Evolutionary conservation across 2,888 invertebrate species (phyloP), one percentile per base, ranked within the genome.

Genomic region (Epistrophe eligans): DNA sequence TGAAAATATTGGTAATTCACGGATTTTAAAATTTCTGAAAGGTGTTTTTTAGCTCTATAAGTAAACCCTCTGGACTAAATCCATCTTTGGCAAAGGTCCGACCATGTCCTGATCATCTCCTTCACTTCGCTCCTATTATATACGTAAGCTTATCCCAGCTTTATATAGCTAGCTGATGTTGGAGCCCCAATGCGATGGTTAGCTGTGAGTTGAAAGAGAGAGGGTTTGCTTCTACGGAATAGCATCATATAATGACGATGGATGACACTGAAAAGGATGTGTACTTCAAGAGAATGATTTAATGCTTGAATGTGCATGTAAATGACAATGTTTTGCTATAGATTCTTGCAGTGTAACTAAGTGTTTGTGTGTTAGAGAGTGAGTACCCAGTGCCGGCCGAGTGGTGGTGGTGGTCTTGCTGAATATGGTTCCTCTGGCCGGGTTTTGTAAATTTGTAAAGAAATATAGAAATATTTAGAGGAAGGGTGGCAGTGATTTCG

Each of bases 291-390:
- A 77, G 87, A 88, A 88, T 89, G 89, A 89, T 89, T 89, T 89
- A 89, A 89, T 89, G 89, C 89, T 88, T 88, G 87, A 88, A 89
- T 89, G 89, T 89, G 88, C 89, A 89, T 89, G 89, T 89, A 89
- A 89, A 89, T 89, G 89, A 89, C 89, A 89, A 88, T 88, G 88
- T 89, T 89, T 89, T 88, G 70, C 55, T 38, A 24, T 24, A 76
- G 79, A 60, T 74, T 76, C 45, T 43, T 1, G 40, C n/a, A 4
- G 11, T 40, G 2, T 57, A 5, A 17, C 66, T 32, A 40, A 50
- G 32, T 60, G 73, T 57, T 45, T 35, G 76, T 70, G 64, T 58
- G 48, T 57, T 28, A 19, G 67, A 24, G 24, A 24, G 24, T 66
- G 28, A 57, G 32, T 58, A 72, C 60, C 48, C 15, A 35, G 0